Evolutionary conservation across 2,797 vertebrate species (phyloP).

Genomic region (Arnoldichthys spilopterus): DNA sequence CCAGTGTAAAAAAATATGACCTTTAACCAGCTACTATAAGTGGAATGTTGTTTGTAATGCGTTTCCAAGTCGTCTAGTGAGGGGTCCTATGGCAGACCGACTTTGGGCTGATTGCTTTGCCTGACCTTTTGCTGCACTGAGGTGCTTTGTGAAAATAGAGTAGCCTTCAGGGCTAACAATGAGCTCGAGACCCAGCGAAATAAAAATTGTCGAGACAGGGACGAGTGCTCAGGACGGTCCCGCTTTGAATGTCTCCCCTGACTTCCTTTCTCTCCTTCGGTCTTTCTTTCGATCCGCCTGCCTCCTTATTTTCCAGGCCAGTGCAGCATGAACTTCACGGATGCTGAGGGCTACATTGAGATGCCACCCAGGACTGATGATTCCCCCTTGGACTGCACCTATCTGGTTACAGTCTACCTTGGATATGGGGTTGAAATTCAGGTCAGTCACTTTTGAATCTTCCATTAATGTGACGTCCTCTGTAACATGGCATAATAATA

Average conservation of each 20-base stretch:
- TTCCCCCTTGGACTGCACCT: constrained; percentile 85
- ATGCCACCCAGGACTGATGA: constrained; percentile 71
- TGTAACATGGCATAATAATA: too few species aligned
- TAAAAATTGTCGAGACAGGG: constrained; percentile 22
- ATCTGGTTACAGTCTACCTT: constrained; percentile 91
- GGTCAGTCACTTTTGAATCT: constrained; percentile 76
- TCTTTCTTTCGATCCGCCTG: background rate
- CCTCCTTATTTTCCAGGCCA: constrained; percentile 73
- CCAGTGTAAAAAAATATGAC: background rate
- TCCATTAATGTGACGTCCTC: background rate
- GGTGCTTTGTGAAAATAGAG: constrained; percentile 16
- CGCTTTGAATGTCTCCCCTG: background rate
- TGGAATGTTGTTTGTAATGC: constrained; percentile 23
- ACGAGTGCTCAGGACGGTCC: background rate
- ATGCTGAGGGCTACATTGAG: constrained; percentile 88
- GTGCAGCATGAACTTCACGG: constrained; percentile 91
- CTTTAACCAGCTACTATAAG: constrained; percentile 27
- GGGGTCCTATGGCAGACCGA: constrained; percentile 7
- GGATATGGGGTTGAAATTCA: constrained; percentile 96
- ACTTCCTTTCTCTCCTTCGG: background rate
- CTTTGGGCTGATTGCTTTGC: constrained; percentile 29
- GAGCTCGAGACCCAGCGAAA: constrained; percentile 10
- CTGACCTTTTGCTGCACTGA: constrained; percentile 5
- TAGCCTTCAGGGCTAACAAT: constrained; percentile 1
- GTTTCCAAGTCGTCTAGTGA: constrained; percentile 19